Base-by-base conservation (phyloP, 1,140 invertebrate species). In the Dreissena rostriformis region DNA sequence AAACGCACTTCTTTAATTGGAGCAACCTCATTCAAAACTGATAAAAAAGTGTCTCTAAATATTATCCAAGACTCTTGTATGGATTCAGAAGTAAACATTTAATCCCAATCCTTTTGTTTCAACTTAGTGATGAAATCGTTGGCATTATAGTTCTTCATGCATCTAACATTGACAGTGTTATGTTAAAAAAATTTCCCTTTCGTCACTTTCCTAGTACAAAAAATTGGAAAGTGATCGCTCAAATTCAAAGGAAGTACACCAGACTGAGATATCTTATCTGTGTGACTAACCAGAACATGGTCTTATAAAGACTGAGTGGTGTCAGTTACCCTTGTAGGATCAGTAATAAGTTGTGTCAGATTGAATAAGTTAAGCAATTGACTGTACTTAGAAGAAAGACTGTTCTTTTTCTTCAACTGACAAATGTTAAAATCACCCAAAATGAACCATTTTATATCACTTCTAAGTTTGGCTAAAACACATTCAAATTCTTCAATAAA, bases 341-440 rank as follows among this genome's bases (percentile, higher is more conserved):
- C 51, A n/a, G 67, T 53, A 29, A 55, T 80, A n/a, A 80, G 57
- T 71, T 80, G 77, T 61, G 68, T 80, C 15, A 57, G 55, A n/a
- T 7, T 51, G 57, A 80, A 71, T 24, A 71, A 2, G 5, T 39
- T 55, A 28, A 71, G 19, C 24, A 78, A 4, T 10, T 78, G 63
- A 14, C 52, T 65, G 67, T 51, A 53, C 65, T 78, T 67, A 26
- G 24, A 49, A 53, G 52, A 52, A 49, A 55, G 53, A 19, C 29
- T 24, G 76, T 53, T 70, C 51, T 68, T 68, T 68, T 70, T 79
- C 7, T 79, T 22, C n/a, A 15, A 26, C 49, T 22, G 26, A 68
- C 51, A 68, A 24, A 68, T 55, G 28, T 79, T 79, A n/a, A 79
- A 68, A 57, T 79, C 65, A 24, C 65, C 63, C 53, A 79, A 65